These are phyloP conservation scores for Campoletis raptor DNA, from an alignment of 2,888 invertebrate species.

Conservation along the genomic window DNA sequence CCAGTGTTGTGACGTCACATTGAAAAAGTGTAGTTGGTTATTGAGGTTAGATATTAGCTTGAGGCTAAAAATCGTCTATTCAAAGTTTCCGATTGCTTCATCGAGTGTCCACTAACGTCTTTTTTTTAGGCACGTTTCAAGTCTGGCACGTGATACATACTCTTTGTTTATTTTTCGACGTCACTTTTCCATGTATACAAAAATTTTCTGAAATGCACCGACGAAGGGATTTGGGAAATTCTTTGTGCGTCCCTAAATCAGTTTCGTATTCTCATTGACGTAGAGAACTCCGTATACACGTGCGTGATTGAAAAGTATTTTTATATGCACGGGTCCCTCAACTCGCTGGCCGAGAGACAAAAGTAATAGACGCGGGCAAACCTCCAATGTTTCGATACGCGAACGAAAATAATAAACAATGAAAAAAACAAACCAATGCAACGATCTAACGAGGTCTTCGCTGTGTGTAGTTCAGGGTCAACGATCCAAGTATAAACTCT, in stretches of 20 bases:
- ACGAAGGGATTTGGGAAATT: not conserved
- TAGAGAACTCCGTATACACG: not conserved
- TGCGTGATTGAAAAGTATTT: not conserved
- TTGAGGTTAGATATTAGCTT: not conserved
- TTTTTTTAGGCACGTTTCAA: not conserved
- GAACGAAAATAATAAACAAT: slow-evolving; percentile 20
- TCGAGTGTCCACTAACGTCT: not conserved
- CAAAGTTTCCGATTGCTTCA: slow-evolving; percentile 12
- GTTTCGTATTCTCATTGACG: not conserved
- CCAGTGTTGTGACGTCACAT: slow-evolving; percentile 14
- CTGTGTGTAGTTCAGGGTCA: slow-evolving; percentile 62
- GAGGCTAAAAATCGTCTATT: not conserved
- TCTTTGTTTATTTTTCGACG: not conserved
- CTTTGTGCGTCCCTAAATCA: not conserved
- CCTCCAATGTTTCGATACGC: slow-evolving; percentile 53
- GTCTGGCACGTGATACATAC: not conserved
- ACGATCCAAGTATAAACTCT: slow-evolving; percentile 52
- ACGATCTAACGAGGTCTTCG: slow-evolving; percentile 27
- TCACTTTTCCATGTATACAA: not conserved
- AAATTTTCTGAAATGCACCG: not conserved
- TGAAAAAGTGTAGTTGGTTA: not conserved
- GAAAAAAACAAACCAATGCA: slow-evolving; percentile 12
- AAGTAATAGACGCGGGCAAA: slow-evolving; percentile 46
- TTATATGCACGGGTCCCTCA: slow-evolving; percentile 29
- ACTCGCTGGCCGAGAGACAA: slow-evolving; percentile 40